Conservation (phyloP, 1,140 invertebrate species). For the Bombus pyrosoma region DNA sequence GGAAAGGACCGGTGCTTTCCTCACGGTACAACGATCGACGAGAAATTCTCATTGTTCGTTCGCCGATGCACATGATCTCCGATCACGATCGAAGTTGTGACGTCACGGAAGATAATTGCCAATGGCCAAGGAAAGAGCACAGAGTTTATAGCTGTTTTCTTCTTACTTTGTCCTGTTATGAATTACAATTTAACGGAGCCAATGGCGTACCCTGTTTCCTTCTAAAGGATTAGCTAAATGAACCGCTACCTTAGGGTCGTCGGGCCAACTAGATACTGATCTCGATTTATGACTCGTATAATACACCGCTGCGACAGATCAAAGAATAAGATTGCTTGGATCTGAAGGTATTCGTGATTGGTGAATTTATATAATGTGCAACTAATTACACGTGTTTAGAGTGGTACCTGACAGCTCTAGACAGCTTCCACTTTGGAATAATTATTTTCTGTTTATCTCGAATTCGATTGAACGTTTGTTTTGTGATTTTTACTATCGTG, state of each 20-base stretch:
- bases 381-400: background rate
- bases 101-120: slow-evolving; percentile 27
- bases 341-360: background rate
- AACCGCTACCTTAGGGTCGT: slow-evolving; percentile 69
- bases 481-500: too few relatives aligned
- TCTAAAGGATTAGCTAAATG: slow-evolving; percentile 41
- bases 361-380: slow-evolving; percentile 2
- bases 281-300: slow-evolving; percentile 70
- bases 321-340: slow-evolving; percentile 22
- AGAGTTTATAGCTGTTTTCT: background rate
- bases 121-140: background rate
- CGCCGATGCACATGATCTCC: background rate
- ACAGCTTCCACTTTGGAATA: background rate
- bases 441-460: slow-evolving; percentile 2
- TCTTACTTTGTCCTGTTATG: slow-evolving; percentile 41
- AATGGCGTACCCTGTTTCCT: background rate
- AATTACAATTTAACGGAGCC: slow-evolving; percentile 61
- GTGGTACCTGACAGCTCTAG: background rate
- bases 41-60: slow-evolving; percentile 9
- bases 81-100: background rate
- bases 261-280: slow-evolving; percentile 73
- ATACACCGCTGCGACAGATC: slow-evolving; percentile 45
- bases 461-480: background rate
- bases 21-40: background rate
- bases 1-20: slow-evolving; percentile 4